Percentiles rank a stretch among this genome's conserved stretches.
phyloP scores from a whole-genome alignment of 1,140 invertebrate species.

The Chrysomallon squamiferum region DNA sequence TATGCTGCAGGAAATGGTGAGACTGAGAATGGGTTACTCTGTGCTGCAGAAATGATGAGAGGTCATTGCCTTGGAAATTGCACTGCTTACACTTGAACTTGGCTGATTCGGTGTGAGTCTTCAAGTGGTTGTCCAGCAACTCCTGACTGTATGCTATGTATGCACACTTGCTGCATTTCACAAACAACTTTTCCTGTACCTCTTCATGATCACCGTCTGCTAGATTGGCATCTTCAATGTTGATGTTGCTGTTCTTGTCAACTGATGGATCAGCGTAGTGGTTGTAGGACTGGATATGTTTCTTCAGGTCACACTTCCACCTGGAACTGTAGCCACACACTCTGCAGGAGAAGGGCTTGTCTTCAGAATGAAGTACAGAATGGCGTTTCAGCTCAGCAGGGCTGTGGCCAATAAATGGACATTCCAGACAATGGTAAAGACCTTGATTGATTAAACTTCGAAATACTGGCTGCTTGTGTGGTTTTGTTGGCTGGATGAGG shows the following conservation, averaged over 20 bases:
- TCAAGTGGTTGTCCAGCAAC: constrained; percentile 38
- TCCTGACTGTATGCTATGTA: constrained; percentile 44
- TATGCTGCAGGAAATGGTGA: constrained; percentile 10
- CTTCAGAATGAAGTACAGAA: constrained; percentile 56
- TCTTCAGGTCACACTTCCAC: constrained; percentile 64
- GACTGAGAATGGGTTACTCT: constrained; percentile 35
- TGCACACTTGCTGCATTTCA: constrained; percentile 44
- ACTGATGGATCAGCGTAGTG: constrained; percentile 29
- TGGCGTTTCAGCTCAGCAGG: constrained; percentile 60
- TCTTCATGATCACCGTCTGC: constrained; percentile 24
- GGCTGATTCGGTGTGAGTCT: constrained; percentile 28
- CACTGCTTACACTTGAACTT: constrained; percentile 57
- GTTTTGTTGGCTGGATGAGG: neutral
- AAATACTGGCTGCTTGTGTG: constrained; percentile 30
- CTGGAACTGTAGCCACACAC: constrained; percentile 58
- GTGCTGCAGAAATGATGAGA: constrained; percentile 54
- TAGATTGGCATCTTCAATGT: constrained; percentile 9
- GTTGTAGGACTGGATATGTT: constrained; percentile 58
- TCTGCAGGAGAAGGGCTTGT: constrained; percentile 59
- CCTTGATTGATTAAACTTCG: constrained; percentile 45
- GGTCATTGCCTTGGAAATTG: constrained; percentile 41
- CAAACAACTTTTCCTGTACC: constrained; percentile 26
- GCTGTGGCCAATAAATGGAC: constrained; percentile 58
- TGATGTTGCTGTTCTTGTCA: neutral
- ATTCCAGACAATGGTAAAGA: constrained; percentile 56